A percentile compares a stretch with the other conserved stretches of the same genome.
These are phyloP conservation scores for Pachyramphus minor DNA, from an alignment of 2,113 vertebrate species.

Conservation along the genomic window DNA sequence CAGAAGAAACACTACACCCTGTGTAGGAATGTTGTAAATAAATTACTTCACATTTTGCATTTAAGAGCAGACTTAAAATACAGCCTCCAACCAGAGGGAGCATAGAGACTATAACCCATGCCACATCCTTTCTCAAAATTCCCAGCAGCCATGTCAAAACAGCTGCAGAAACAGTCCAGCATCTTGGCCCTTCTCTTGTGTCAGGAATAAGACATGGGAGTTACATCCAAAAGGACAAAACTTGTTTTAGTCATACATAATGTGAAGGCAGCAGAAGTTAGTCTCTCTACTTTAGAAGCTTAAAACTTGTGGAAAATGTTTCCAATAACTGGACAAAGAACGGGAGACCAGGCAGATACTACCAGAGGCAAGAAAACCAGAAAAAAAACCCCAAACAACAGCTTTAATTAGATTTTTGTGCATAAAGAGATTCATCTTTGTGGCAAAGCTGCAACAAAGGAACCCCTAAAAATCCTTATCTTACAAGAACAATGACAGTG, in stretches of 20 bases:
- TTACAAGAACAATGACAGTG: background rate
- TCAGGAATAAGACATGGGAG: background rate
- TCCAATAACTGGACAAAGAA: background rate
- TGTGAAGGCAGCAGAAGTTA: background rate
- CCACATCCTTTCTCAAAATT: background rate
- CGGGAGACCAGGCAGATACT: background rate
- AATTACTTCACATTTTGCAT: background rate
- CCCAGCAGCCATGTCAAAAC: background rate
- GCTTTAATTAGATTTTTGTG: slow-evolving; percentile 34
- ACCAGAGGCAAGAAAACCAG: background rate
- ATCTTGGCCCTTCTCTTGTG: background rate
- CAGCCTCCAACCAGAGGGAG: background rate
- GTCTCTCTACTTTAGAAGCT: background rate
- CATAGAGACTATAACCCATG: background rate
- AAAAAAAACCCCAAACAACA: background rate
- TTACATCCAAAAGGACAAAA: background rate
- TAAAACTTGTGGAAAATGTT: background rate
- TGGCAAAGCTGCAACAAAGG: background rate
- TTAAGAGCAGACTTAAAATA: background rate
- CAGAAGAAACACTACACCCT: background rate
- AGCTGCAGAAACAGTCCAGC: background rate
- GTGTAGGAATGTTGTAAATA: background rate
- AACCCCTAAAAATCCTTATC: background rate
- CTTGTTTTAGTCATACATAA: background rate
- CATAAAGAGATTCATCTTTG: background rate